Base-by-base conservation (phyloP, 2,113 vertebrate species). In the Pionites leucogaster region DNA sequence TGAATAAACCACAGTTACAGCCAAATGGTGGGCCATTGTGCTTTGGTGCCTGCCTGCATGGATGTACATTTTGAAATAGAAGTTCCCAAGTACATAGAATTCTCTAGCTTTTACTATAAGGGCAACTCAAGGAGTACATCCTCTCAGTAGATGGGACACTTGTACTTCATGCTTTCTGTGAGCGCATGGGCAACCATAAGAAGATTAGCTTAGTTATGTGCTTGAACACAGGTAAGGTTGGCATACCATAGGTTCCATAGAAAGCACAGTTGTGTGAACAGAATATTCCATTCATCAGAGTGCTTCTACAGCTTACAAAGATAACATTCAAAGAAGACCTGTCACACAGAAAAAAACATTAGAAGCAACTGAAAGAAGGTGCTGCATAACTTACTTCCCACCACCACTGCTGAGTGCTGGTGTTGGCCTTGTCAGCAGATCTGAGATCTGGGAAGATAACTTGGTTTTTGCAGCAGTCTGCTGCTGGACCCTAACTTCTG, bases 391-490 rank as follows among this genome's bases (percentile, higher is more conserved):
- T 97, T 98, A 99, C 99, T 99, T 99, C 53, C 99, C 99, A 42
- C 99, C 98, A 85, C 99, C 98, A 2, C 98, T 99, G 19, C 97
- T 98, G 78, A 99, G 95, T 37, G 98, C 97, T 6, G 99, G 99
- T 6, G 98, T 62, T 19, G 99, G 99, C 97, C 99, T 97, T 13
- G 99, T 99, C 42, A 99, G 98, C 96, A 99, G 96, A 94, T 99
- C 99, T 1, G 99, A 99, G 95, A 99, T 99, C 92, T 99, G 99
- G 4, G 99, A 99, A 28, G 99, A 99, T 44, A 99, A 95, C 95
- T 99, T 99, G 41, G 99, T 99, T 97, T 99, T 99, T 2, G 99
- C 99, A 6, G 99, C 99, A 0, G 99, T 99, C 95, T 99, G 99
- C 86, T 99, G 99, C 97, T 99, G 99, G 1, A 99, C 99, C 52